These are phyloP conservation scores for Psammodynastes pulverulentus DNA, from an alignment of 2,113 vertebrate species.

Conservation along the genomic window DNA sequence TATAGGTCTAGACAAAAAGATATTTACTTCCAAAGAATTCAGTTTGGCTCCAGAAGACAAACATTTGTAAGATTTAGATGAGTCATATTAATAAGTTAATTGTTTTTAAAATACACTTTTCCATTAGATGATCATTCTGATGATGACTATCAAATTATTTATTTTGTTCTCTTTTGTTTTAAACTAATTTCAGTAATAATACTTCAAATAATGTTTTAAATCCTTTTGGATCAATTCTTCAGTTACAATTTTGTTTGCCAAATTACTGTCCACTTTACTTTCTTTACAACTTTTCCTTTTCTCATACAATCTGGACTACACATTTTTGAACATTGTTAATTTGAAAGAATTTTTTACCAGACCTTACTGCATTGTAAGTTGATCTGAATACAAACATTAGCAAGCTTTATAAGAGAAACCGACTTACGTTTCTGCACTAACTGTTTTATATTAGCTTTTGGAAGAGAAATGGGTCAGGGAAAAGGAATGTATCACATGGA, in stretches of 20 bases:
- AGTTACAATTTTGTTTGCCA: not conserved
- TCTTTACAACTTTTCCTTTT: not conserved
- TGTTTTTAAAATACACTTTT: constrained; percentile 23
- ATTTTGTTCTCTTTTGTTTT: not conserved
- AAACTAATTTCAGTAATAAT: not conserved
- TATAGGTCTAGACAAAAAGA: constrained; percentile 29
- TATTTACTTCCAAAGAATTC: constrained; percentile 30
- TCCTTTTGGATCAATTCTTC: not conserved
- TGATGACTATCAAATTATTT: constrained; percentile 45
- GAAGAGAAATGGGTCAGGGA: not conserved
- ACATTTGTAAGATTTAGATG: constrained; percentile 16
- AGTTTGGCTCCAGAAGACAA: constrained; percentile 19
- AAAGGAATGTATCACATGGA: not conserved
- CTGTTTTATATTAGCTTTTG: not conserved
- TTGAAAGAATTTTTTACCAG: not conserved
- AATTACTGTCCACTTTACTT: not conserved
- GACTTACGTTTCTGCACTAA: not conserved
- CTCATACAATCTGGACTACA: not conserved
- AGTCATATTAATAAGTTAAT: not conserved
- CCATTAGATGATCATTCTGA: constrained; percentile 43
- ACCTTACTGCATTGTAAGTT: not conserved
- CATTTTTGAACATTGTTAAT: not conserved
- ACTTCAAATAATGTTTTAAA: not conserved
- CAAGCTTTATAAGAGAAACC: not conserved
- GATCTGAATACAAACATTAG: not conserved